These are phyloP conservation scores for Sternotherus odoratus DNA, from an alignment of 2,797 vertebrate genomes.

Conservation along the genomic window DNA sequence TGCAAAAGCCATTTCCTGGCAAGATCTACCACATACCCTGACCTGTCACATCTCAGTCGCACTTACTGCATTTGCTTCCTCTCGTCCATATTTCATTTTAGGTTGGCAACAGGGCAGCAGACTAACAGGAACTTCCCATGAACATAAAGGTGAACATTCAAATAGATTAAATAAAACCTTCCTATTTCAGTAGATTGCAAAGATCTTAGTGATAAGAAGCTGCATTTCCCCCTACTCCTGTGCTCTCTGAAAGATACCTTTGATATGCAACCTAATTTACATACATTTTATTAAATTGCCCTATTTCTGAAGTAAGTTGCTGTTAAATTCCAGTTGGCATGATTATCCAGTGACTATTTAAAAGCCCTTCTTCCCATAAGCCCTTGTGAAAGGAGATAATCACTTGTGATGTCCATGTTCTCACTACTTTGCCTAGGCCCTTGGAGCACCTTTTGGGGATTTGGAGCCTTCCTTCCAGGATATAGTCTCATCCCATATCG, in stretches of 20 bases:
- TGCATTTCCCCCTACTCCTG: background rate
- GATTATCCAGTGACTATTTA: background rate
- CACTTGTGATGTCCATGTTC: background rate
- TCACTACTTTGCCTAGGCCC: background rate
- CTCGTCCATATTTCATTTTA: background rate
- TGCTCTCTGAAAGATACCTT: background rate
- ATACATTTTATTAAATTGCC: background rate
- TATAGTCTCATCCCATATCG: background rate
- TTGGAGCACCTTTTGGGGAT: background rate
- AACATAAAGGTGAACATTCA: background rate
- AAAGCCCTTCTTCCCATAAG: background rate
- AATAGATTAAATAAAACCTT: background rate
- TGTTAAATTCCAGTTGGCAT: background rate
- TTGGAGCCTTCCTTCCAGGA: accelerated
- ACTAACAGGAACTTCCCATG: no score
- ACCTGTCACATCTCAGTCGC: accelerated
- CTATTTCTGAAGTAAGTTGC: background rate
- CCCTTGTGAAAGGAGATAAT: background rate
- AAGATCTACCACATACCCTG: background rate
- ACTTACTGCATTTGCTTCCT: accelerated
- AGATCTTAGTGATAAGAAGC: background rate
- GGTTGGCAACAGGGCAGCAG: background rate
- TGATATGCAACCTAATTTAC: background rate
- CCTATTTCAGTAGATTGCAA: background rate
- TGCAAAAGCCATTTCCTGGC: accelerated